Base-by-base conservation (phyloP, 2,113 vertebrate genomes). In the Camarhynchus parvulus region DNA sequence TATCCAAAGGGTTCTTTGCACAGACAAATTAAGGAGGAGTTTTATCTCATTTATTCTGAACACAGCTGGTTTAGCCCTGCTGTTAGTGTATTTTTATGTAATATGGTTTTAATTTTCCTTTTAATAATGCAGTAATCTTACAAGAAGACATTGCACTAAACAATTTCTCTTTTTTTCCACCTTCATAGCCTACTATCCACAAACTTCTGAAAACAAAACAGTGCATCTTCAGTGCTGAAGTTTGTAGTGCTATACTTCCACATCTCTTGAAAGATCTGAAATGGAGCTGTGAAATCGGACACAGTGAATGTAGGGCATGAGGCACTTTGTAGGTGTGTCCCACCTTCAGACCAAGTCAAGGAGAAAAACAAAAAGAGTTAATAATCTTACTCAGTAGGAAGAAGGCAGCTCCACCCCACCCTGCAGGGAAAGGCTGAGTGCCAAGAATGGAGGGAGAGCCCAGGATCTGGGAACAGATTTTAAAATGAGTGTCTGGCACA, bases 371-470 rank as follows among this genome's bases (percentile, higher is more conserved):
- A 79, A 55, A 87, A 39, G 30, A 85, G 67, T 73, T 93, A 86
- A 92, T 90, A 73, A 90, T 83, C 49, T 46, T 85, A 81, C 58
- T 76, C 50, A 76, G 55, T 23, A 78, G 63, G 42, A 80, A 72
- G 35, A 41, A 88, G 83, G 55, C 55, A 86, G 35, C 83, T 92
- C 94, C 86, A 78, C 96, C 92, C 24, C 42, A 47, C 61, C 95
- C 95, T 58, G 56, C 86, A 89, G 95, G 88, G 55, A 78, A 46
- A 91, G 53, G n/a, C 8, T 0, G 9, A 30, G 17, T 39, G 81
- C 87, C 72, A 83, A 79, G 70, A 14, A 13, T 2, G 3, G 62
- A 91, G 42, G 55, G 64, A 84, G 49, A 87, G 21, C 49, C 46
- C 28, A 50, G 44, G 68, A 68, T 23, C 35, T 87, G 41, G 23